phyloP scores from a whole-genome alignment of 53 echinoderm and acorn worm genomes.

The Zoroaster sp. region DNA sequence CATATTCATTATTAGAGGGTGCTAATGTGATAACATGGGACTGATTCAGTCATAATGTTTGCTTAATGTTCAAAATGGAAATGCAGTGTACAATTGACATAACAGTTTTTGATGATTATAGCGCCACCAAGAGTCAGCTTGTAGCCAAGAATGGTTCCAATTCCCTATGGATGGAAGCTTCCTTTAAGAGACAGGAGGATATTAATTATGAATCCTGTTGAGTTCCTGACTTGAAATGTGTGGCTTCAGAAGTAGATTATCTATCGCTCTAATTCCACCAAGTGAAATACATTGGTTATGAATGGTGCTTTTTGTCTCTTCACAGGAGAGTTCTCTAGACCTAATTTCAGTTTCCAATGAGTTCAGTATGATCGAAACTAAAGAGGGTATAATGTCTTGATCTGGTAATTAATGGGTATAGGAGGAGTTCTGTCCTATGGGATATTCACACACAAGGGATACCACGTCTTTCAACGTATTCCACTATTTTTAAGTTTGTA shows the following conservation, averaged over 20 bases:
- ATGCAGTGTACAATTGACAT: too few species aligned
- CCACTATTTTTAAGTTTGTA: conserved; percentile 48
- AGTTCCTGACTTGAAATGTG: not conserved
- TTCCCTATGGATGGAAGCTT: too few species aligned
- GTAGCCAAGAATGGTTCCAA: too few species aligned
- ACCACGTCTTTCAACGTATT: conserved; percentile 18
- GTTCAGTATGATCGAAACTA: conserved; percentile 58
- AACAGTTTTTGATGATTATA: too few species aligned
- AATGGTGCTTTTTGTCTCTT: conserved; percentile 28
- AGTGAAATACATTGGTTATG: not conserved
- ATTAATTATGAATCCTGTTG: not conserved
- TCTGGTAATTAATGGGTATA: conserved; percentile 1
- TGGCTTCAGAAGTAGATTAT: not conserved
- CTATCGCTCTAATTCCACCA: not conserved
- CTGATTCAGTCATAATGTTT: too few species aligned
- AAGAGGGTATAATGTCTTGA: conserved; percentile 1
- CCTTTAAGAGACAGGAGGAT: too few species aligned
- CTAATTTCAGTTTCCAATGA: conserved; percentile 24
- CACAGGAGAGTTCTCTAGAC: not conserved
- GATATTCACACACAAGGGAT: not conserved
- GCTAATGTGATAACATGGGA: too few species aligned
- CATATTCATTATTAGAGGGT: too few species aligned
- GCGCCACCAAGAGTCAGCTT: too few species aligned
- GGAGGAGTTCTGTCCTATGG: conserved; percentile 15
- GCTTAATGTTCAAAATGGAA: too few species aligned